phyloP scores from a whole-genome alignment of 2,797 vertebrate genomes.

The Sandelia bainsii region DNA sequence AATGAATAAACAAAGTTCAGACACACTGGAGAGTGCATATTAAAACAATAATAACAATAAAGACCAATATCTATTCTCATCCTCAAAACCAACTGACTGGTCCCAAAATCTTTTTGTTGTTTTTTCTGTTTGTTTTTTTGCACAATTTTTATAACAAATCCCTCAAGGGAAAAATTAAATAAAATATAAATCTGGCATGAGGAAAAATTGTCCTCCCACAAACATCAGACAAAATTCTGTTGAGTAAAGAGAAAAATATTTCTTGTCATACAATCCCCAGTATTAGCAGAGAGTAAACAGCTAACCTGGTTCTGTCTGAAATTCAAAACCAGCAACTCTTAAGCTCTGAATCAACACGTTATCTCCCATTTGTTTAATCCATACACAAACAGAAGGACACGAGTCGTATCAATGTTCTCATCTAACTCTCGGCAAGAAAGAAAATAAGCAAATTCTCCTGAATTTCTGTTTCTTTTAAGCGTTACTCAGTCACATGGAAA shows the following conservation, averaged over 20 bases:
- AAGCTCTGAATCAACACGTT: no score
- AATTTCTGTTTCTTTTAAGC: slow-evolving; percentile 17
- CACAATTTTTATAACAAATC: no score
- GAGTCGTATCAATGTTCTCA: slow-evolving; percentile 21
- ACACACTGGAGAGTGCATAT: no score
- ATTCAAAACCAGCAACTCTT: no score
- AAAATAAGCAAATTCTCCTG: slow-evolving; percentile 13
- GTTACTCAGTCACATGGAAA: slow-evolving; percentile 8
- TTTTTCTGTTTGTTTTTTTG: no score
- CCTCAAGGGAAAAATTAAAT: background rate
- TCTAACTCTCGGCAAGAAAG: slow-evolving; percentile 1
- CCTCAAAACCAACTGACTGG: background rate
- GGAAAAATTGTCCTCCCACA: no score
- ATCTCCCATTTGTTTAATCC: background rate
- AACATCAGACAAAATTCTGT: no score
- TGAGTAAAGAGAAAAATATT: background rate
- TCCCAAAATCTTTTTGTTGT: no score
- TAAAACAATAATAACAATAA: background rate
- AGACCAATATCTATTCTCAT: background rate
- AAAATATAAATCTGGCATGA: background rate
- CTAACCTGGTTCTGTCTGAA: no score
- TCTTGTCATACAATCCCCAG: background rate
- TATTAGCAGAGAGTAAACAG: background rate
- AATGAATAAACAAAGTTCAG: no score
- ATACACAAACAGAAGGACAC: background rate